Base-by-base conservation (phyloP, 2,113 vertebrate species). In the Crotophaga sulcirostris region DNA sequence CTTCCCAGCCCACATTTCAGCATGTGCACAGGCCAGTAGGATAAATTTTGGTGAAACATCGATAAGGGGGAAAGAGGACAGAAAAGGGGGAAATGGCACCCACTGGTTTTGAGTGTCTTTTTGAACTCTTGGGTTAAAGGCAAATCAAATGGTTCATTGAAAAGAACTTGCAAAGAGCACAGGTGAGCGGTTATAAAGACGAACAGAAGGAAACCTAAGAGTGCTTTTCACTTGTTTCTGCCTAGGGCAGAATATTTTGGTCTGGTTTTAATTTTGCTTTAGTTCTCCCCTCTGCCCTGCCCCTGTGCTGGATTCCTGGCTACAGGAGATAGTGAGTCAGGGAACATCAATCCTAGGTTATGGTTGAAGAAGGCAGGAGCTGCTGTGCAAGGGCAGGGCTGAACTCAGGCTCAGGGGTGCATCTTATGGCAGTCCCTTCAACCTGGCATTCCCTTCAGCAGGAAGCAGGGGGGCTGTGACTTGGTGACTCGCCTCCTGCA, bases 241-340 rank as follows among this genome's bases (percentile, higher is more conserved):
- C 93, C 75, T 42, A 13, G 29, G 75, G 89, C 74, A 59, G 63
- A 60, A 60, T 75, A 64, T 52, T 96, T 86, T 2, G 3, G 7
- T n/a, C 81, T 77, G 36, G 60, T 60, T 89, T 91, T 64, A 64
- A 7, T 66, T 91, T 93, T 85, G 59, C 10, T 84, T 85, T 83
- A 55, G 47, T 62, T 80, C 21, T 89, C 29, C 33, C 51, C 44
- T 87, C 81, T 68, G 34, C 24, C 77, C 33, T 64, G 54, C 51
- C 42, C 28, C 25, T 9, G 45, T 25, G 38, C 66, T 56, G 66
- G 62, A 7, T 91, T 72, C 10, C 66, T 60, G 85, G 5, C 56
- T 38, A 4, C 20, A 15, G 81, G 84, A 91, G 87, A 70, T 33
- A 60, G 51, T 13, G 66, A 72, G 87, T 78, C 36, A 72, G 67